A percentile compares a stretch with the other conserved stretches of the same genome.
Conservation (phyloP, 1,140 invertebrate species). For the Papilio machaon region DNA sequence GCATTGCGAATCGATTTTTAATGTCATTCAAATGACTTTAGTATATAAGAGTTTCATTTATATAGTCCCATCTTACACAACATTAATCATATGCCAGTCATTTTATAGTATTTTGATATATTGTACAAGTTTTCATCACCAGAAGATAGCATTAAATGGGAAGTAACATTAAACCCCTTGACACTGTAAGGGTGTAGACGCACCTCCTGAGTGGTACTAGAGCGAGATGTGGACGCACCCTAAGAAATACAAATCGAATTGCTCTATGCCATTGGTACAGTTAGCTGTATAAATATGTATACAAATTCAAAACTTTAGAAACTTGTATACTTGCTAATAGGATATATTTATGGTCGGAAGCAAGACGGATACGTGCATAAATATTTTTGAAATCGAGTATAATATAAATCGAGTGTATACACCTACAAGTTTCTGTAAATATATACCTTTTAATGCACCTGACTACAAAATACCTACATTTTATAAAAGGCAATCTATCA, state of each 20-base stretch:
- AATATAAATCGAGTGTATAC: no score
- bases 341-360: no score
- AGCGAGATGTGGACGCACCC: neutral
- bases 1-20: constrained; percentile 24
- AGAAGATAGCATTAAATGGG: neutral
- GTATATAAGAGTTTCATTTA: neutral
- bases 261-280: neutral
- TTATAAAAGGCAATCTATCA: neutral
- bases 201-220: neutral
- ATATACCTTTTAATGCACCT: no score
- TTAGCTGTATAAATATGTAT: no score
- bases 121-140: neutral
- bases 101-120: neutral
- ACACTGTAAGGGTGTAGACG: neutral
- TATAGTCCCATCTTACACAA: neutral
- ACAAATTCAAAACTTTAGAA: no score
- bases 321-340: no score
- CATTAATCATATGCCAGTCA: neutral
- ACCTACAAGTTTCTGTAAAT: no score
- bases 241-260: neutral
- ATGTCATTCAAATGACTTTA: constrained; percentile 18
- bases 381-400: no score
- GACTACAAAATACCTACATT: neutral
- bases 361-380: no score
- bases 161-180: neutral